phyloP scores from a whole-genome alignment of 2,113 vertebrate species.

The Salvelinus fontinalis region DNA sequence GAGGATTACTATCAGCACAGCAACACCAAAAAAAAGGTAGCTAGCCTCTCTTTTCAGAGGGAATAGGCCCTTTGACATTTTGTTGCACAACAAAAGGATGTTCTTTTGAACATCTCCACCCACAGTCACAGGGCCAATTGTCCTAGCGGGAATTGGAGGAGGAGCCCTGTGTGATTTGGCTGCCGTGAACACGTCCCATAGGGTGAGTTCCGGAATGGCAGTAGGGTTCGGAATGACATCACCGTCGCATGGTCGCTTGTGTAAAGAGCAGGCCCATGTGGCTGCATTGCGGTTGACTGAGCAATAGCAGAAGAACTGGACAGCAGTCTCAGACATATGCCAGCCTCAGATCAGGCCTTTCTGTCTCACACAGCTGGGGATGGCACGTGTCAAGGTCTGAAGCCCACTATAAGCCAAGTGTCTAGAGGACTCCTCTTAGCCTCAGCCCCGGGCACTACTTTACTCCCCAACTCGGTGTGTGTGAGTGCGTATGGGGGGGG shows the following conservation, averaged over 20 bases:
- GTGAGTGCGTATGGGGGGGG: too few relatives aligned
- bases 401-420: background rate
- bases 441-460: background rate
- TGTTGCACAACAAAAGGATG: background rate
- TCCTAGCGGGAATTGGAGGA: background rate
- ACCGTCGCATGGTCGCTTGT: background rate
- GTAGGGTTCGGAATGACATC: background rate
- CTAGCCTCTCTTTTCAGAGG: background rate
- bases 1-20: constrained; percentile 5
- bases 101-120: background rate
- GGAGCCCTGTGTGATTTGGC: background rate
- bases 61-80: background rate
- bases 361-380: background rate
- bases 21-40: constrained; percentile 1
- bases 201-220: background rate
- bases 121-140: background rate
- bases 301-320: background rate
- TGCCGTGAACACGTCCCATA: background rate
- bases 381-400: background rate
- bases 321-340: constrained; percentile 2
- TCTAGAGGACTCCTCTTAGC: constrained; percentile 5
- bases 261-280: background rate
- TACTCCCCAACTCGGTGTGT: too few relatives aligned
- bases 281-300: background rate
- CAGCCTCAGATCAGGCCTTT: background rate